phyloP scores from a whole-genome alignment of 2,797 vertebrate species.

The Gobionotothen gibberifrons region DNA sequence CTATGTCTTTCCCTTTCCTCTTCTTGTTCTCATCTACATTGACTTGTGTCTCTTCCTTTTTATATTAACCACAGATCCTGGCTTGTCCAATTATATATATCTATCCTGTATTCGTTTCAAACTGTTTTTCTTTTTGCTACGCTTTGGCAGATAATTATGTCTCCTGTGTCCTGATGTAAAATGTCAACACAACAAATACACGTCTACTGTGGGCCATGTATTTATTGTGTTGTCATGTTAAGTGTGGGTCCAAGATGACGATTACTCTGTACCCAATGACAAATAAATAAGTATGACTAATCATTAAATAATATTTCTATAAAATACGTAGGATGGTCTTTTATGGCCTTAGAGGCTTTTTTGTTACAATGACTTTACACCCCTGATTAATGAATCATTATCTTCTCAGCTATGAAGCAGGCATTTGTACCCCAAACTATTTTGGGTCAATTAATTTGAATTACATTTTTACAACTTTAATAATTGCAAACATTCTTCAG shows the following conservation, averaged over 20 bases:
- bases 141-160: conserved; percentile 47
- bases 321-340: not conserved
- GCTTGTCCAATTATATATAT: conserved; percentile 14
- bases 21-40: conserved; percentile 11
- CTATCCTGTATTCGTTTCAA: conserved; percentile 11
- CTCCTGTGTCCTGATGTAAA: conserved; percentile 37
- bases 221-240: conserved; percentile 25
- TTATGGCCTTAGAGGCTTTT: not conserved
- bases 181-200: conserved; percentile 40
- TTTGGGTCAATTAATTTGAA: conserved; percentile 20
- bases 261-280: not conserved
- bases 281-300: conserved; percentile 7
- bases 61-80: conserved; percentile 7
- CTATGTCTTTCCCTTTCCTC: conserved; percentile 1
- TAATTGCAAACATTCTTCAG: conserved; percentile 11
- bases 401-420: conserved; percentile 2
- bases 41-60: conserved; percentile 32
- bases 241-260: not conserved
- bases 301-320: not conserved
- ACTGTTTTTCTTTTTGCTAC: conserved; percentile 9
- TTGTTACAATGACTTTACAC: not conserved
- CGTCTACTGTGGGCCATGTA: conserved; percentile 22
- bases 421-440: conserved; percentile 4
- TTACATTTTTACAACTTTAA: conserved; percentile 20
- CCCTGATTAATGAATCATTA: not conserved